These are phyloP conservation scores for Athene cunicularia DNA, from an alignment of 2,113 vertebrate genomes.

Conservation along the genomic window DNA sequence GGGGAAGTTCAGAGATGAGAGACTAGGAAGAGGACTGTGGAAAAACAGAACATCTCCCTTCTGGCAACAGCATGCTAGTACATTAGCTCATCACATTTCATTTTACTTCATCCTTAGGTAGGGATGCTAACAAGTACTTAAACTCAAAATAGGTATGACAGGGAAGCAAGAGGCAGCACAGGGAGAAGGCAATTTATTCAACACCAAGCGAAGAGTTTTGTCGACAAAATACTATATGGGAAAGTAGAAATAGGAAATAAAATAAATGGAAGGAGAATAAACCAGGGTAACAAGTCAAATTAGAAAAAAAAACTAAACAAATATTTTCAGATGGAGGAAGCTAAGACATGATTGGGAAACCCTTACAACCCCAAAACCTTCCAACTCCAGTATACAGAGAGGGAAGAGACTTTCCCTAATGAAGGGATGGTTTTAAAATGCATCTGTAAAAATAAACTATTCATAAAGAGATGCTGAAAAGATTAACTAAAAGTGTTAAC, in stretches of 20 bases:
- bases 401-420: background rate
- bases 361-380: background rate
- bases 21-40: fast-evolving
- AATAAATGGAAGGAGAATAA: background rate
- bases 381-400: background rate
- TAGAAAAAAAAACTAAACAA: background rate
- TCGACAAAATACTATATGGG: background rate
- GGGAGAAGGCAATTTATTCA: background rate
- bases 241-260: background rate
- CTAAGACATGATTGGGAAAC: background rate
- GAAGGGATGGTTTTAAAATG: background rate
- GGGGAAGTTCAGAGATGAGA: background rate
- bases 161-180: background rate
- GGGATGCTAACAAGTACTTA: background rate
- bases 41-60: background rate
- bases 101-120: background rate
- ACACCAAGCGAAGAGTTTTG: background rate
- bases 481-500: background rate
- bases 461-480: background rate
- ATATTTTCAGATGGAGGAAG: background rate
- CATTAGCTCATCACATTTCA: background rate
- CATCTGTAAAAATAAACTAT: background rate
- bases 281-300: background rate
- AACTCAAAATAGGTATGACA: background rate
- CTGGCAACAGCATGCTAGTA: background rate